These are phyloP conservation scores for Fratercula arctica DNA, from an alignment of 2,797 vertebrate species.

Conservation along the genomic window DNA sequence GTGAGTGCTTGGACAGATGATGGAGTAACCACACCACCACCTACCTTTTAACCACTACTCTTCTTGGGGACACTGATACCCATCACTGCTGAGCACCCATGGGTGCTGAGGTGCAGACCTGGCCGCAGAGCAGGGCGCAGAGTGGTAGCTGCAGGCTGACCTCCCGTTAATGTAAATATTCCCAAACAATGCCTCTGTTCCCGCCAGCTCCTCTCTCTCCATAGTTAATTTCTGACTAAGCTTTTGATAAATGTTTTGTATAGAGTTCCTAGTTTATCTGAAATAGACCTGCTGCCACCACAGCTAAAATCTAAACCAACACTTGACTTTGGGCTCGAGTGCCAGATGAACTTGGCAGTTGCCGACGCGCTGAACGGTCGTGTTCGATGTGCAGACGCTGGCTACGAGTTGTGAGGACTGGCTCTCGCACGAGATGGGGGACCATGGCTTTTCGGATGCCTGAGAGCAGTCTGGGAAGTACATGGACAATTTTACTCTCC, in stretches of 20 bases:
- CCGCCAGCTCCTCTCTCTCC: background rate
- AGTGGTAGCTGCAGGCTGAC: background rate
- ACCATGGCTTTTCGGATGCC: background rate
- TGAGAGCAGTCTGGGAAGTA: background rate
- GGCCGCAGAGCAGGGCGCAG: background rate
- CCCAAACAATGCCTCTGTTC: background rate
- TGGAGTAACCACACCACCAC: background rate
- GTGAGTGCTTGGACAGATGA: rapidly evolving
- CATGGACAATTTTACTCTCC: background rate
- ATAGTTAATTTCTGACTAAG: conserved; percentile 37
- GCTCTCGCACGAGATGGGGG: background rate
- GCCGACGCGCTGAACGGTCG: background rate
- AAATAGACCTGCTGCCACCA: conserved; percentile 24
- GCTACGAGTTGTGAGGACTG: background rate
- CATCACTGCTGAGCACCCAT: background rate
- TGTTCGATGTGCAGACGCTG: background rate
- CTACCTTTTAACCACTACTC: background rate
- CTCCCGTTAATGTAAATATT: background rate
- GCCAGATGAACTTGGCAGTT: conserved; percentile 13
- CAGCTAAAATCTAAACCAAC: conserved; percentile 30
- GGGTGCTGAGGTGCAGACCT: background rate
- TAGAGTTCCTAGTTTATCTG: conserved; percentile 37
- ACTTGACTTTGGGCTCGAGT: background rate
- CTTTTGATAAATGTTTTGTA: conserved; percentile 59
- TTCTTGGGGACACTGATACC: background rate